Evolutionary conservation across 2,797 vertebrate genomes (phyloP), one percentile per base, ranked within the genome.

Genomic region (Clarias laeviceps): DNA sequence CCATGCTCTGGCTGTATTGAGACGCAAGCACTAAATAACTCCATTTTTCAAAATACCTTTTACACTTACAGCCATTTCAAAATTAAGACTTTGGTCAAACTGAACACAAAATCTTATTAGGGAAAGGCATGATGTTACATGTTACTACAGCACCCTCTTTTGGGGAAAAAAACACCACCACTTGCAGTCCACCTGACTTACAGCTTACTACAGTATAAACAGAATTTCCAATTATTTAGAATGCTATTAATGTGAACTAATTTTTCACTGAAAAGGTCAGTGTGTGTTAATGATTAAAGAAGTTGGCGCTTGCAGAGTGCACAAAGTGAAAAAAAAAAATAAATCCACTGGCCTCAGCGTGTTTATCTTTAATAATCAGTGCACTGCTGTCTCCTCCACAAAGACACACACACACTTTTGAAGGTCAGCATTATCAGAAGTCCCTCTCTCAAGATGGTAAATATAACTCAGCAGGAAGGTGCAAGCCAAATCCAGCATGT

Each of bases 311-410:
- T 54, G 34, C n/a, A 65, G 74, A 45, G 27, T 14, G 45, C 15
- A 77, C 90, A 76, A 82, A 85, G 86, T 85, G 88, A 85, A 57
- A 69, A 80, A 70, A 66, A 78, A 85, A 74, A 78, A 65, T 61
- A 78, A 86, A 87, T 84, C 68, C 64, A 72, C 11, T 50, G 11
- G 4, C 54, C 68, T 54, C 68, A 85, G 64, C 22, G 24, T 50
- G 22, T 85, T 80, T 88, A 85, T 50, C 17, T 85, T 80, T 88
- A 85, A 90, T 87, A 86, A 89, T 84, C 82, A 82, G 68, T 32
- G 57, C 57, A 57, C 80, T 5, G 32, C 78, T 78, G 78, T 69
- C 32, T 76, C 56, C 77, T 54, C 62, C 77, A 66, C 80, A 57
- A 65, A 87, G 56, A 66, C 50, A 90, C 37, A 54, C 59, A 20